Evolutionary conservation across 2,797 vertebrate genomes (phyloP).

Genomic region (Acanthurus lineatus): DNA sequence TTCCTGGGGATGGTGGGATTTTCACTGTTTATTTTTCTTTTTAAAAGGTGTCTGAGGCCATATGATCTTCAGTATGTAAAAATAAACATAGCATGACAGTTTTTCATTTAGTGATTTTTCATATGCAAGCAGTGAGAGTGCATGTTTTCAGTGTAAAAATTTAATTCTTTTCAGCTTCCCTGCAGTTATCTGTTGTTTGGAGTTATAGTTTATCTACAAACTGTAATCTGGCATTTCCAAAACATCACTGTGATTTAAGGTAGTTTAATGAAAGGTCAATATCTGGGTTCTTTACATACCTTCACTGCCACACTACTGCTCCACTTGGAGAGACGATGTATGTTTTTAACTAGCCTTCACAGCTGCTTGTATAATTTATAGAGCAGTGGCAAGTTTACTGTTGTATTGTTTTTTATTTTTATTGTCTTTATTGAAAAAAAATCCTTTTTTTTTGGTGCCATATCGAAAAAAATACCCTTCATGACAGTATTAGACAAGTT

Average conservation of each 20-base stretch:
- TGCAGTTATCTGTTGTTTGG: background rate
- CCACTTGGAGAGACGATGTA: slow-evolving; percentile 23
- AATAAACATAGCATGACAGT: background rate
- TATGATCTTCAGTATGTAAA: slow-evolving; percentile 24
- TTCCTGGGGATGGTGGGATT: background rate
- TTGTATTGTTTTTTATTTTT: slow-evolving; percentile 37
- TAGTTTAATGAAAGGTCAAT: slow-evolving; percentile 18
- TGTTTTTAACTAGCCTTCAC: slow-evolving; percentile 18
- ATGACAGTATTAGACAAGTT: slow-evolving; percentile 15
- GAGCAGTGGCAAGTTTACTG: slow-evolving; percentile 41
- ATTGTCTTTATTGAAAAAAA: slow-evolving; percentile 27
- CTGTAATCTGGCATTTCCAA: background rate
- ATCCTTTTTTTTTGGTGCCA: background rate
- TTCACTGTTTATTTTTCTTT: slow-evolving; percentile 9
- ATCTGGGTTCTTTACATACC: slow-evolving; percentile 3
- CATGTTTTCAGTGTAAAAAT: background rate
- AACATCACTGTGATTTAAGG: background rate
- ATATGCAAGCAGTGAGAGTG: background rate
- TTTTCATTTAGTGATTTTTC: background rate
- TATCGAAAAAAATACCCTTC: slow-evolving; percentile 19
- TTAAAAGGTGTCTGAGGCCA: slow-evolving; percentile 12
- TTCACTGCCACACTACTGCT: background rate
- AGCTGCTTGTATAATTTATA: slow-evolving; percentile 39
- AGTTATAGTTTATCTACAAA: background rate
- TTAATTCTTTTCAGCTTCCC: background rate